Conservation (phyloP, 2,888 invertebrate species). For the Rhorus exstirpatorius region DNA sequence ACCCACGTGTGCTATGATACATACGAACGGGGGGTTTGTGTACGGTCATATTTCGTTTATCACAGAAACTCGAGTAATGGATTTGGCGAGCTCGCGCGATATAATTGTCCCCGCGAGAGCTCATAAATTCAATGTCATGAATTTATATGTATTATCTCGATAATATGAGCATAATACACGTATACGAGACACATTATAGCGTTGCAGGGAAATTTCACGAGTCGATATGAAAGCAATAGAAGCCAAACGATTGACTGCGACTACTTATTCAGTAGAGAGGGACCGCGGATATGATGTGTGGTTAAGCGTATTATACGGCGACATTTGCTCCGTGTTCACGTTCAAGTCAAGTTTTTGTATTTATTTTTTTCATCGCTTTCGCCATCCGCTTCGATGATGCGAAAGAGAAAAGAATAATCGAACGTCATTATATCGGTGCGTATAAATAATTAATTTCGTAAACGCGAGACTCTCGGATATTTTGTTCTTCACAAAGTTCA, state of each 20-base stretch:
- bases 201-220: neutral
- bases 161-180: conserved; percentile 19
- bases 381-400: conserved; percentile 80
- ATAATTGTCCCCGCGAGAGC: conserved; percentile 25
- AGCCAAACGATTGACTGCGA: conserved; percentile 67
- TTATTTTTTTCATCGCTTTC: conserved; percentile 84
- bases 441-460: neutral
- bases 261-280: conserved; percentile 24
- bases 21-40: neutral
- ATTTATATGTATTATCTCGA: too few species aligned
- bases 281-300: conserved; percentile 15
- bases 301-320: conserved; percentile 81
- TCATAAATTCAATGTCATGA: conserved; percentile 20
- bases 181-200: conserved; percentile 1
- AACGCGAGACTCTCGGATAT: neutral
- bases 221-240: conserved; percentile 52
- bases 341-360: too few species aligned
- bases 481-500: too few species aligned
- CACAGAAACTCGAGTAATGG: neutral
- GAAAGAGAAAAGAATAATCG: neutral
- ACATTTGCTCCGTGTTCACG: conserved; percentile 69
- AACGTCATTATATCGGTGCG: neutral
- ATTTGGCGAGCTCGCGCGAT: neutral
- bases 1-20: too few species aligned
- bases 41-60: neutral